These are phyloP conservation scores for Smutsia temminckii DNA, from an alignment of 2,797 vertebrate species.

Conservation along the genomic window DNA sequence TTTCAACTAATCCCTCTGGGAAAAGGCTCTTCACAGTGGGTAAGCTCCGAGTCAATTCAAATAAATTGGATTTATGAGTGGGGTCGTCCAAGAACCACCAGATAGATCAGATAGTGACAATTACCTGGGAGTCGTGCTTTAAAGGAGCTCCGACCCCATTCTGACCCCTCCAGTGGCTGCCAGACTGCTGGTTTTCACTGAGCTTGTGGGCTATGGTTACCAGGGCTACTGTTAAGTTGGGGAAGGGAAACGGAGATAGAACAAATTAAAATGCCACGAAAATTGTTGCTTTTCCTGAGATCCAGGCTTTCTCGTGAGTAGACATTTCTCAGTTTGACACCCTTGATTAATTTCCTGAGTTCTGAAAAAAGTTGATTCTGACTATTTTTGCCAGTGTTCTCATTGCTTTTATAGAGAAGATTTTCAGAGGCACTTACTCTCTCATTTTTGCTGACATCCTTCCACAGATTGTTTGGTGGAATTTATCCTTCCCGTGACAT, in stretches of 20 bases:
- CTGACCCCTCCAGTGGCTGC: not conserved
- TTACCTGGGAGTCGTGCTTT: not conserved
- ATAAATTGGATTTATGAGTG: not conserved
- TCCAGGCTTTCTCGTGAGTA: not conserved
- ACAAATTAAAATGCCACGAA: not conserved
- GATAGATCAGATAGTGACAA: not conserved
- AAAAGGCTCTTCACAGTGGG: not conserved
- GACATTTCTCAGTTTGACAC: not conserved
- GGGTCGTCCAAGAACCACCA: not conserved
- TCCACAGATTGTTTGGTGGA: not conserved
- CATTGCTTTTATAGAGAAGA: not conserved
- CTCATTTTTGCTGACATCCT: not conserved
- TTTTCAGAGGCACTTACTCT: not conserved
- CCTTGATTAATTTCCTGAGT: slow-evolving; percentile 5
- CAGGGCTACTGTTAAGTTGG: not conserved
- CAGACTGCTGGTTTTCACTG: not conserved
- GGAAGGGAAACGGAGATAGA: not conserved
- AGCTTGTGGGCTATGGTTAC: not conserved
- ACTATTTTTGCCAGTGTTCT: not conserved
- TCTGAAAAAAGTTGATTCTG: not conserved
- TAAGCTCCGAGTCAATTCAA: not conserved
- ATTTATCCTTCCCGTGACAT: not conserved
- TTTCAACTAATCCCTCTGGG: not conserved
- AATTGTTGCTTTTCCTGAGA: not conserved
- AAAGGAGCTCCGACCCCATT: not conserved